Evolutionary conservation across 2,888 invertebrate species (phyloP).

Genomic region (Idaea aversata): DNA sequence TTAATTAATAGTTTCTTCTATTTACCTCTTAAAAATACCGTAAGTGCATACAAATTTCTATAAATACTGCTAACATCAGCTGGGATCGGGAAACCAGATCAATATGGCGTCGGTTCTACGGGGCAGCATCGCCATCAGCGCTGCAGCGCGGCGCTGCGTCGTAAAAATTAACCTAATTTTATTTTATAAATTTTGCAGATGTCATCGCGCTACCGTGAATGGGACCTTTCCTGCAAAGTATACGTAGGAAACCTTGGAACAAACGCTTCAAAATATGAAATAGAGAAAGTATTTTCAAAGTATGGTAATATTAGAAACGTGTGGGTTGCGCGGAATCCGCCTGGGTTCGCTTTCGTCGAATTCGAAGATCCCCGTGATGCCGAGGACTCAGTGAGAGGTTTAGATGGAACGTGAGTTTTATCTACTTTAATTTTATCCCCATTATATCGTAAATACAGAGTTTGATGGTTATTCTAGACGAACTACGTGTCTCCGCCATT

Average conservation of each 20-base stretch:
- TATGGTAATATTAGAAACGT: constrained; percentile 94
- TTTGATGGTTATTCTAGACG: neutral
- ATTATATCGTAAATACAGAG: neutral
- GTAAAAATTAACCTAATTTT: constrained; percentile 16
- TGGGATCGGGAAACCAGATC: constrained; percentile 3
- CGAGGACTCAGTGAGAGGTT: constrained; percentile 90
- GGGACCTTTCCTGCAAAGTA: constrained; percentile 94
- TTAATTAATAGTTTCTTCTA: neutral
- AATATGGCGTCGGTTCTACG: constrained; percentile 44
- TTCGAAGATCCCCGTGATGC: constrained; percentile 94
- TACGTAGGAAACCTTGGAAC: constrained; percentile 96
- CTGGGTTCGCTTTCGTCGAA: constrained; percentile 95
- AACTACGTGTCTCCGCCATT: neutral
- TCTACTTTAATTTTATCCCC: neutral
- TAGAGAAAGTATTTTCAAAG: constrained; percentile 92
- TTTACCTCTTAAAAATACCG: neutral
- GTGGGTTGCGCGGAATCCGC: constrained; percentile 96
- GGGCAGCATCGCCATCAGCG: constrained; percentile 9
- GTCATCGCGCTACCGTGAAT: constrained; percentile 88
- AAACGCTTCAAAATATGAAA: constrained; percentile 93
- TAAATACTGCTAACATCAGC: neutral
- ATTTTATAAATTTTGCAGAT: constrained; percentile 63
- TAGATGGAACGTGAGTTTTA: constrained; percentile 84
- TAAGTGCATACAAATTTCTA: neutral
- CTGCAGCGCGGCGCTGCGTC: neutral